These are phyloP conservation scores for Ptyas mucosa DNA, from an alignment of 2,113 vertebrate genomes.

Conservation along the genomic window DNA sequence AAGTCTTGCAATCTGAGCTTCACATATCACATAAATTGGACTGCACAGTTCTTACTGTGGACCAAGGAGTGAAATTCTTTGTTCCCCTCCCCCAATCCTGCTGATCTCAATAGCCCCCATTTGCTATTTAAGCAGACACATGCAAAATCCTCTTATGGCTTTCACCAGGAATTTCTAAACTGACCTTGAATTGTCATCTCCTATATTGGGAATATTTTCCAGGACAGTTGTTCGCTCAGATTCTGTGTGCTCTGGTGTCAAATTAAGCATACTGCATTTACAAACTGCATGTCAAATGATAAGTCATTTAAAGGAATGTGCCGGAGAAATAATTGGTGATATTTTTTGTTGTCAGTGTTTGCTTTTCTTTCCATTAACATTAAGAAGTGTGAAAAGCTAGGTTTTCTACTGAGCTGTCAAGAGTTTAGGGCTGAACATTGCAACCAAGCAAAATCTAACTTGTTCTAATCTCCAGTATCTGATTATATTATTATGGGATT, in stretches of 20 bases:
- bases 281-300: background rate
- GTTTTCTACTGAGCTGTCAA: background rate
- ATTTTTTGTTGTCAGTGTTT: background rate
- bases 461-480: background rate
- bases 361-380: background rate
- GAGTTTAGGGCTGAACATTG: background rate
- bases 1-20: background rate
- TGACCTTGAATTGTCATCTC: slow-evolving; percentile 42
- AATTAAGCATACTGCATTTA: background rate
- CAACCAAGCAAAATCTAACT: background rate
- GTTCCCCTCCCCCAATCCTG: background rate
- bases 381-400: background rate
- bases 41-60: background rate
- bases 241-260: background rate
- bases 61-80: background rate
- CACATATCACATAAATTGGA: background rate
- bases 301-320: background rate
- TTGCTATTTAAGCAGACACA: background rate
- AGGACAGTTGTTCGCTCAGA: background rate
- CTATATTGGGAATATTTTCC: background rate
- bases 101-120: background rate
- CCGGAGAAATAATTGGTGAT: background rate
- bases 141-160: background rate
- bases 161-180: background rate
- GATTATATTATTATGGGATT: background rate